Percentiles rank a stretch among this genome's conserved stretches.
Evolutionary conservation across 2,888 invertebrate species (phyloP).

Genomic region (Kryphioiulus occultus): DNA sequence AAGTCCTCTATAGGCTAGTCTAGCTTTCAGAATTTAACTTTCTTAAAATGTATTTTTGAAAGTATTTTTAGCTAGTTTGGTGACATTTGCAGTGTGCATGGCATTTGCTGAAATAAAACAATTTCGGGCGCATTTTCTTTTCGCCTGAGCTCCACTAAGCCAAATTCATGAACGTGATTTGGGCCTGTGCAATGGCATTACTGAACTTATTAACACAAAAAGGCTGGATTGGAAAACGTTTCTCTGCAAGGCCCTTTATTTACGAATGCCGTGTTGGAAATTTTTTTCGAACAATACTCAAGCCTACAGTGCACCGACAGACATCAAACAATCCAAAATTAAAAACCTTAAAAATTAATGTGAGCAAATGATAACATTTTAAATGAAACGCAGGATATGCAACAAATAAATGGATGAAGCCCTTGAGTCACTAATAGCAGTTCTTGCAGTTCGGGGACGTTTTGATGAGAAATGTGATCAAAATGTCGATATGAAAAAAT

Average conservation of each 20-base stretch:
- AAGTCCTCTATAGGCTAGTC: not conserved
- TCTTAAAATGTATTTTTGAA: not conserved
- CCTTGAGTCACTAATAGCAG: not conserved
- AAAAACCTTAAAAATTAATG: not conserved
- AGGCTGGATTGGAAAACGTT: not conserved
- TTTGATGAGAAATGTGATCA: not conserved
- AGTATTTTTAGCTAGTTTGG: not conserved
- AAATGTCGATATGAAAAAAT: not conserved
- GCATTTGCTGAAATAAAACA: constrained; percentile 33
- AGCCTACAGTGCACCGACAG: constrained; percentile 1
- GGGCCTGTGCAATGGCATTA: not conserved
- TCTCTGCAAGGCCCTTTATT: not conserved
- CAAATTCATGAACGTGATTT: not conserved
- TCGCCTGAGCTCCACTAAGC: not conserved
- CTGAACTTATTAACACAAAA: not conserved
- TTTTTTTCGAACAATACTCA: not conserved
- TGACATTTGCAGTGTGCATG: not conserved
- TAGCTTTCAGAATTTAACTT: not conserved
- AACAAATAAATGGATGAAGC: not conserved
- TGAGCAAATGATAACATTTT: not conserved
- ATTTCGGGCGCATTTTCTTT: not conserved
- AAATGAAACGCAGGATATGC: not conserved
- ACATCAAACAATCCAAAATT: not conserved
- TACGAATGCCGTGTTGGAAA: not conserved
- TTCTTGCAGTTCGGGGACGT: not conserved